phyloP scores from a whole-genome alignment of 2,888 invertebrate species.

The Watsonalla binaria region DNA sequence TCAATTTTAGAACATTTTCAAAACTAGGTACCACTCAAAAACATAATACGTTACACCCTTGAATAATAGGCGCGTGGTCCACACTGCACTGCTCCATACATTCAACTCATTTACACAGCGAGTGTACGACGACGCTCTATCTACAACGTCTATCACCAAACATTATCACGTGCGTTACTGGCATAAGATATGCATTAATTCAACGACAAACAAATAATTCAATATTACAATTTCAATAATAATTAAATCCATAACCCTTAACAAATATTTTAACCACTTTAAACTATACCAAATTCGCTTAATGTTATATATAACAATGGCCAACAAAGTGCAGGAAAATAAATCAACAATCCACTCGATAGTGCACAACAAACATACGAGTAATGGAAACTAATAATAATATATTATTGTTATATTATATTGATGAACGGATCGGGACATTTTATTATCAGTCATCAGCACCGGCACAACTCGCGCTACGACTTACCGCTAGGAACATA shows the following conservation, averaged over 20 bases:
- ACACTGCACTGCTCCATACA: slow-evolving; percentile 29
- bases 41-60: slow-evolving; percentile 48
- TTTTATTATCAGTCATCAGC: slow-evolving; percentile 1
- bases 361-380: slow-evolving; percentile 65
- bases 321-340: slow-evolving; percentile 64
- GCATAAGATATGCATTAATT: slow-evolving; percentile 69
- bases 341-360: slow-evolving; percentile 62
- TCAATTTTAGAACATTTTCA: slow-evolving; percentile 67
- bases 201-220: slow-evolving; percentile 48
- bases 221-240: slow-evolving; percentile 37
- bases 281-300: slow-evolving; percentile 49
- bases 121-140: slow-evolving; percentile 28
- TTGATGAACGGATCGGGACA: not conserved
- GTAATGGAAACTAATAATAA: slow-evolving; percentile 18
- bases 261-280: slow-evolving; percentile 54
- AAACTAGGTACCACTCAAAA: slow-evolving; percentile 71
- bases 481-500: not conserved
- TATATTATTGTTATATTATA: slow-evolving; percentile 17
- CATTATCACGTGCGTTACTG: slow-evolving; percentile 73
- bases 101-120: slow-evolving; percentile 23
- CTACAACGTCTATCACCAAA: slow-evolving; percentile 64
- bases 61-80: slow-evolving; percentile 38
- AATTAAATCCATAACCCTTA: slow-evolving; percentile 69
- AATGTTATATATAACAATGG: slow-evolving; percentile 53
- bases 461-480: not conserved